Evolutionary conservation across 2,797 vertebrate genomes (phyloP), one percentile per base, ranked within the genome.

Genomic region (Odontamblyopus lacepedii): DNA sequence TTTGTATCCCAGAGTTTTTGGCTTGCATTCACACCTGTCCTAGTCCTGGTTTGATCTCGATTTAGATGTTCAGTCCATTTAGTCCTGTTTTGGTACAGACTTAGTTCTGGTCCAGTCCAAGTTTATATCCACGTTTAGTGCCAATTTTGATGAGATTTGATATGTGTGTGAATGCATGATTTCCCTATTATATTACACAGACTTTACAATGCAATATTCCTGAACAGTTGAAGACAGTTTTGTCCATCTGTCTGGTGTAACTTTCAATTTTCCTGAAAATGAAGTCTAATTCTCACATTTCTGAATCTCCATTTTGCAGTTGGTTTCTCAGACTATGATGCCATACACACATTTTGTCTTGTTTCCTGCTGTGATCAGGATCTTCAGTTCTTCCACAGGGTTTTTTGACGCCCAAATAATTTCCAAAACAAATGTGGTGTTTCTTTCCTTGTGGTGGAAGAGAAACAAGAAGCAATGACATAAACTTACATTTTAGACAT

Each of bases 301-400:
- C 60, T 62, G 30, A 7, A 35, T 19, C 18, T 62, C 35, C 16
- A 19, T 35, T 62, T 62, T 19, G 30, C 30, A 9, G 61, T n/a
- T n/a, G n/a, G 61, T 63, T 63, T 23, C 61, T 63, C 35, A 41
- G 32, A 63, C 62, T 63, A 41, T 23, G 62, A 41, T 63, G 62
- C 32, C 4, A 9, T 63, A 38, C 30, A 3, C 30, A 9, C 32
- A 23, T 9, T n/a, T 13, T 63, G 35, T 44, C 9, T 41, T 5
- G 19, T 35, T 63, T 63, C 62, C 35, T 18, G 30, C n/a, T 63
- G 11, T 38, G 35, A 38, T 38, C 8, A 9, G 12, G 62, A 35
- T 5, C 8, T 2, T 63, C n/a, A 26, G 35, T 13, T 63, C 19
- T 38, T 41, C 32, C 30, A 63, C 5, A 12, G 32, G 41, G 19